phyloP scores from a whole-genome alignment of 92 coral and sea anemone genomes.

The Epizoanthus illoricatus region DNA sequence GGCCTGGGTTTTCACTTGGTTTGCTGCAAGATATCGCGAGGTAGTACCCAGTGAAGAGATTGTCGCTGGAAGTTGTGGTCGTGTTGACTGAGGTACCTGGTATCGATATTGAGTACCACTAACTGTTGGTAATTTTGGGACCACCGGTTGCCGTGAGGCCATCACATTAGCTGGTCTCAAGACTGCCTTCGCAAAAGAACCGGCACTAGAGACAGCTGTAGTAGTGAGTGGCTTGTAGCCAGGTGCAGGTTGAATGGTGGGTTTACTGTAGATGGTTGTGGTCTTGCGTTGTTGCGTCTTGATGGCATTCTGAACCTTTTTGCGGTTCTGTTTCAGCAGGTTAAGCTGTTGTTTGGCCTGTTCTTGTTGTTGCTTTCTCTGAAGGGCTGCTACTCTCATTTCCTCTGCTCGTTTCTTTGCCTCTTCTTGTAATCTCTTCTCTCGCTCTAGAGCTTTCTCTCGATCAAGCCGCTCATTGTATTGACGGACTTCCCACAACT shows the following conservation, averaged over 20 bases:
- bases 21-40: constrained; percentile 12
- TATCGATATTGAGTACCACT: constrained; percentile 21
- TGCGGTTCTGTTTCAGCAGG: constrained; percentile 81
- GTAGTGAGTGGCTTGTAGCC: constrained; percentile 28
- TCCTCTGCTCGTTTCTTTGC: constrained; percentile 82
- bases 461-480: constrained; percentile 93
- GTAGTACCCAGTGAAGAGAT: background rate
- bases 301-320: constrained; percentile 93
- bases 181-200: constrained; percentile 7
- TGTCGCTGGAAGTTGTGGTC: constrained; percentile 23
- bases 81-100: constrained; percentile 2
- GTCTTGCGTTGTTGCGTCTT: constrained; percentile 79
- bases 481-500: constrained; percentile 98
- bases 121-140: constrained; percentile 21
- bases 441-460: constrained; percentile 89
- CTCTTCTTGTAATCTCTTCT: constrained; percentile 89
- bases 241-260: constrained; percentile 36
- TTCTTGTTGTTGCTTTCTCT: constrained; percentile 90
- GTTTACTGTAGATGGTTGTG: constrained; percentile 36
- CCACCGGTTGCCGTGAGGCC: constrained; percentile 31
- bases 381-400: constrained; percentile 79
- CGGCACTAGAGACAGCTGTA: background rate
- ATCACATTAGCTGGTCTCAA: constrained; percentile 13
- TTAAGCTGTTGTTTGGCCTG: constrained; percentile 92
- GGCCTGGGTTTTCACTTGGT: constrained; percentile 23